Conservation (phyloP, 2,797 vertebrate species). For the Microchirus variegatus region DNA sequence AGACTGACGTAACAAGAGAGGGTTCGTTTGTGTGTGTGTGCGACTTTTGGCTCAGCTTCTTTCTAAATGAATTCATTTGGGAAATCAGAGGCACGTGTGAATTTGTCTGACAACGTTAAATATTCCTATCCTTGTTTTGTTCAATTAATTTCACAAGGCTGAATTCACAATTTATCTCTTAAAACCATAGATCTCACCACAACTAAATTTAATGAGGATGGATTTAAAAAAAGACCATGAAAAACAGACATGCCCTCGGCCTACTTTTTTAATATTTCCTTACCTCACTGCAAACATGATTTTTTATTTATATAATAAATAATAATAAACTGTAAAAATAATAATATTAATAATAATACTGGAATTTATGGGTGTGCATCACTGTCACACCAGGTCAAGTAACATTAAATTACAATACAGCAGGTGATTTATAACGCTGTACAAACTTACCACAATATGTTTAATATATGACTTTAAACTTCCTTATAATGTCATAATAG, state of each 20-base stretch:
- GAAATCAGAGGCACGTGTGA: constrained; percentile 11
- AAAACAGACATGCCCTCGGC: constrained; percentile 34
- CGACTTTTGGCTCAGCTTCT: neutral
- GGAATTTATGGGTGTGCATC: no score
- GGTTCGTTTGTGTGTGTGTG: no score
- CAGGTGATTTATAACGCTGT: no score
- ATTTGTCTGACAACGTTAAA: neutral
- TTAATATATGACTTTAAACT: no score
- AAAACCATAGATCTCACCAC: constrained; percentile 9
- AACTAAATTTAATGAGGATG: constrained; percentile 20
- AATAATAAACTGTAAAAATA: neutral
- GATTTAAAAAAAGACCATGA: constrained; percentile 32
- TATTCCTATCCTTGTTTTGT: neutral
- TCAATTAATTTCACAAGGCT: constrained; percentile 39
- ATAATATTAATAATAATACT: constrained; percentile 5
- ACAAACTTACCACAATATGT: no score
- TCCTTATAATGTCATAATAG: no score
- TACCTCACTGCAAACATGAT: constrained; percentile 12
- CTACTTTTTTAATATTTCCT: constrained; percentile 10
- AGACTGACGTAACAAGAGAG: constrained; percentile 5
- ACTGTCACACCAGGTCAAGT: no score
- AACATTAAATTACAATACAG: no score
- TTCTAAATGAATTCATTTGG: neutral
- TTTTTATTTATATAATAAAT: neutral
- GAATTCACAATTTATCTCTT: constrained; percentile 28